Evolutionary conservation across 2,888 invertebrate species (phyloP).

Genomic region (Caenorhabditis angaria): DNA sequence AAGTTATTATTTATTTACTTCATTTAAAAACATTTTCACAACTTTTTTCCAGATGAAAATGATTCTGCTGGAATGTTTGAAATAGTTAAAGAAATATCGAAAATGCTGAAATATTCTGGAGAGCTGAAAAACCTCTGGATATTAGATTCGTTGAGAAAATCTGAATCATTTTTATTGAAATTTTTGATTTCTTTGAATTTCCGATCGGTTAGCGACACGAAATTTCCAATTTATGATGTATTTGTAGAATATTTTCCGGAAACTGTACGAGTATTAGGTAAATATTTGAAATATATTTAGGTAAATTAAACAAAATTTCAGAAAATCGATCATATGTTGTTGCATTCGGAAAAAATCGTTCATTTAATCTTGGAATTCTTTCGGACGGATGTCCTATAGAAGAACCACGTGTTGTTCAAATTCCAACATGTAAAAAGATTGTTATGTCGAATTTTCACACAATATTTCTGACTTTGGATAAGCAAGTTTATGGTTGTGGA

Average conservation of each 20-base stretch:
- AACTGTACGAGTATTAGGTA: not conserved
- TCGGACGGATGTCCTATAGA: constrained; percentile 36
- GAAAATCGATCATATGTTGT: constrained; percentile 9
- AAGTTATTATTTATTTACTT: too few relatives aligned
- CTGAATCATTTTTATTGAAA: not conserved
- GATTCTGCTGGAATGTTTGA: not conserved
- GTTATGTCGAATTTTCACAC: constrained; percentile 33
- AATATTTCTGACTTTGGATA: constrained; percentile 20
- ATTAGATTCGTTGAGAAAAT: not conserved
- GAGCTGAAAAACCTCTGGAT: not conserved
- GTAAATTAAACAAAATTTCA: not conserved
- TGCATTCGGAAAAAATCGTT: constrained; percentile 27
- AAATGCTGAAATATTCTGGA: not conserved
- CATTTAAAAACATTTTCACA: too few relatives aligned
- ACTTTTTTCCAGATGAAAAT: not conserved
- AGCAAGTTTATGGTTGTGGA: constrained; percentile 26
- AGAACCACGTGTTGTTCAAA: constrained; percentile 15
- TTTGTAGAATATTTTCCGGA: constrained; percentile 3
- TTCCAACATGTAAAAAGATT: constrained; percentile 18
- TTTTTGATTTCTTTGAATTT: not conserved
- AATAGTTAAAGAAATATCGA: not conserved
- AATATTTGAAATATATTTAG: not conserved
- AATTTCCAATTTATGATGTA: not conserved
- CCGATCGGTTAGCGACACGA: not conserved
- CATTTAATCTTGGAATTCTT: constrained; percentile 33